Evolutionary conservation across 2,888 invertebrate species (phyloP).

Genomic region (Drosophila kambysellisi): DNA sequence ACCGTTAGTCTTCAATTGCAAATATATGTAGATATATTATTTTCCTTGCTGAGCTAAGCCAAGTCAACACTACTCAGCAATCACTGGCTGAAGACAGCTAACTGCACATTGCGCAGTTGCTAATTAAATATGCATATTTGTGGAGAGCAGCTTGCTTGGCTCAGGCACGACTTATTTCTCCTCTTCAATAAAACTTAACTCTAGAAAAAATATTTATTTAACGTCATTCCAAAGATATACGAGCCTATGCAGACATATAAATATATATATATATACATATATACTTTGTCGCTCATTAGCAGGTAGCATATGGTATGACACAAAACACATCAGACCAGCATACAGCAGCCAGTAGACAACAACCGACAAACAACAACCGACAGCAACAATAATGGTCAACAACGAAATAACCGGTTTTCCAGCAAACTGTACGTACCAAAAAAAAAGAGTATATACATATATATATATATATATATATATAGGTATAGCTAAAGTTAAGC

Average conservation of each 20-base stretch:
- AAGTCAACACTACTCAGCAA: constrained; percentile 1
- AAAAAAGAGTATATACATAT: constrained; percentile 1
- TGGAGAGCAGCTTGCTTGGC: constrained; percentile 33
- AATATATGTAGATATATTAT: background rate
- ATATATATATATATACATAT: constrained; percentile 22
- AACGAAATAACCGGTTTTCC: constrained; percentile 53
- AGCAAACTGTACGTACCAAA: constrained; percentile 26
- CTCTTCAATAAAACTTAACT: constrained; percentile 36
- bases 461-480: background rate
- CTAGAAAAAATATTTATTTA: constrained; percentile 65
- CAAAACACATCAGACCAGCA: constrained; percentile 44
- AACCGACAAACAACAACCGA: constrained; percentile 19
- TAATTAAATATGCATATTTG: constrained; percentile 40
- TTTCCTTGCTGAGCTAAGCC: background rate
- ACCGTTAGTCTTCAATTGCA: background rate
- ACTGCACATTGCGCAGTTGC: constrained; percentile 21
- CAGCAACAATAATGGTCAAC: constrained; percentile 39
- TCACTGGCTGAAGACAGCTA: constrained; percentile 11
- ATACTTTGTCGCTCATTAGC: constrained; percentile 77
- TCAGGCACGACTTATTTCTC: constrained; percentile 19
- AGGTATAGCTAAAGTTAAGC: constrained; percentile 29
- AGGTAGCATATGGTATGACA: constrained; percentile 81
- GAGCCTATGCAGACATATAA: background rate
- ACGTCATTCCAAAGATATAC: constrained; percentile 26
- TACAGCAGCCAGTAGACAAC: constrained; percentile 38